Conservation (phyloP, 1,140 invertebrate species). For the Dolichoris vasculosae region DNA sequence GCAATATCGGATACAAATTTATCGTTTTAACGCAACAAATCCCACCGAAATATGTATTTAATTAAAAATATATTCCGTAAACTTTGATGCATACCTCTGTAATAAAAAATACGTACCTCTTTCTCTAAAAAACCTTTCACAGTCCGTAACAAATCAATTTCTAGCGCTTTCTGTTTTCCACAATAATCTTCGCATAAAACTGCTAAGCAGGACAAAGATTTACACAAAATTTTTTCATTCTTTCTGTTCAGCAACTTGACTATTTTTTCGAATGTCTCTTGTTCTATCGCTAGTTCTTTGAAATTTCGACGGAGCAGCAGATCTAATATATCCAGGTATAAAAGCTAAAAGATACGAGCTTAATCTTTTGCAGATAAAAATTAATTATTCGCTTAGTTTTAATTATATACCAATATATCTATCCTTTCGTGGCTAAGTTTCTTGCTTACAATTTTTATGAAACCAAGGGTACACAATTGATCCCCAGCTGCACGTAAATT, state of each 20-base stretch:
- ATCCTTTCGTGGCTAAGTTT: slow-evolving; percentile 52
- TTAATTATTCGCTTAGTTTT: background rate
- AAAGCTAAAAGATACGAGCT: slow-evolving; percentile 45
- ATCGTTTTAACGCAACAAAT: too few species aligned
- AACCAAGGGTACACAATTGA: slow-evolving; percentile 52
- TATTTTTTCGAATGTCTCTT: slow-evolving; percentile 55
- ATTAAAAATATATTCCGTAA: background rate
- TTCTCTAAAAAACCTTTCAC: slow-evolving; percentile 13
- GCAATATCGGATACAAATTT: too few species aligned
- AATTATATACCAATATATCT: slow-evolving; percentile 54
- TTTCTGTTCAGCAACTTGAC: slow-evolving; percentile 51
- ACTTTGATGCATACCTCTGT: background rate
- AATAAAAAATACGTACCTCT: slow-evolving; percentile 6
- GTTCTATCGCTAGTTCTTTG: slow-evolving; percentile 54
- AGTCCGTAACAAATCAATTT: slow-evolving; percentile 4
- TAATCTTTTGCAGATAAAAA: background rate
- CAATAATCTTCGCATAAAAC: slow-evolving; percentile 56
- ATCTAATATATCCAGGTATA: slow-evolving; percentile 55
- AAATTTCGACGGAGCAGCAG: slow-evolving; percentile 53
- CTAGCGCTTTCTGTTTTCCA: slow-evolving; percentile 53
- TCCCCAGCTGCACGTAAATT: slow-evolving; percentile 50
- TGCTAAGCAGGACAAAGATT: slow-evolving; percentile 55
- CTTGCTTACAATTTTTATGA: slow-evolving; percentile 51
- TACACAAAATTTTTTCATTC: slow-evolving; percentile 55
- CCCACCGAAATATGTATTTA: background rate